Base-by-base conservation (phyloP, 2,888 invertebrate genomes). In the Brenthis hecate region DNA sequence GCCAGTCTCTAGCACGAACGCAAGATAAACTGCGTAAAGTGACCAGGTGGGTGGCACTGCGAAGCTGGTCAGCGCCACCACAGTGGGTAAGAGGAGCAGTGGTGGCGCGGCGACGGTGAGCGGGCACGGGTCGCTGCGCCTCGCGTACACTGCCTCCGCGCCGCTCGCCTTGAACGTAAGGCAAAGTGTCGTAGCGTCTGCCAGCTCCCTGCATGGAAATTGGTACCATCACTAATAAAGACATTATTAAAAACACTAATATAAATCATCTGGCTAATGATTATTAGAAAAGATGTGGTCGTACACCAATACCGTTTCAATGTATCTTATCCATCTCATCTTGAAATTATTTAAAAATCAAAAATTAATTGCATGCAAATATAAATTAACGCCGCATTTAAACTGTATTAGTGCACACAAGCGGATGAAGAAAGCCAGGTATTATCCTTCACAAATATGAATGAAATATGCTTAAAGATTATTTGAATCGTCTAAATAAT, bases 21-120 rank as follows among this genome's bases (percentile, higher is more conserved):
- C 84, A 61, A 89, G 81, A 79, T 90, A 91, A 50, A 87, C 81
- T 4, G 85, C 85, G 69, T 87, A 84, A 23, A 88, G 78, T 13
- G 87, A 78, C 83, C 83, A 85, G n/a, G 84, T 79, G 36, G 82
- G 79, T 1, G 89, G 91, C 51, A 86, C 84, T 14, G 89, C 87
- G 76, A 90, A 88, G 76, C 80, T 81, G 56, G 85, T 84, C 55
- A 91, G 81, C 64, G 82, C 79, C 28, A 86, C 77, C 69, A 93
- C 88, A 0, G 93, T 87, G 14, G 93, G 91, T 62, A 92, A 77
- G 63, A 92, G 83, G 75, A 91, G 80, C 71, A 93, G 81, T n/a
- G 92, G 89, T 3, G 93, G 91, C 8, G 85, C 84, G 14, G 83
- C 83, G 50, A 86, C 81, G 8, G 88, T 84, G 63, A 90, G 77